Conservation (phyloP, 1,140 invertebrate species). For the Procambarus clarkii region DNA sequence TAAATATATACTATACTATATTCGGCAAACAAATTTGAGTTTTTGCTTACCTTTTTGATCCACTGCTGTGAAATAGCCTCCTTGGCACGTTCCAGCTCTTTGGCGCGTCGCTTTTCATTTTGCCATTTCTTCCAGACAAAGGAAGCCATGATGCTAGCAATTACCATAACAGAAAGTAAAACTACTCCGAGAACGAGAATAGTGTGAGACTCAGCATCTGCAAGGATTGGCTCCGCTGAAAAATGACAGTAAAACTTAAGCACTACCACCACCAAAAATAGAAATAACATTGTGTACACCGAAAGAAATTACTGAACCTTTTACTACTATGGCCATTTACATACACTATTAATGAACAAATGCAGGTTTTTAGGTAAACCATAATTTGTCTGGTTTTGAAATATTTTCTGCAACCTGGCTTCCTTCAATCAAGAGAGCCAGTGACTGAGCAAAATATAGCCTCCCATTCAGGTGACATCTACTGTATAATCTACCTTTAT, state of each 20-base stretch:
- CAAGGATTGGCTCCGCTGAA: constrained; percentile 40
- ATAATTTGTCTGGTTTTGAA: no score
- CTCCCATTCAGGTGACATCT: no score
- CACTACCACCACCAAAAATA: background rate
- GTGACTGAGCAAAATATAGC: no score
- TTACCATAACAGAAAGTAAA: constrained; percentile 41
- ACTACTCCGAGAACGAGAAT: constrained; percentile 56
- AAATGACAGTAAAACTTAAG: background rate
- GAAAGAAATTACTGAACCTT: no score
- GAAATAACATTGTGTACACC: no score
- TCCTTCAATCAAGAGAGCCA: no score
- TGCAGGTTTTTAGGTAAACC: no score
- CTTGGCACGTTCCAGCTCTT: constrained; percentile 63
- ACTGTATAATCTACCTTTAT: no score
- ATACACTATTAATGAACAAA: no score
- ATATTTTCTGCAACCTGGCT: no score
- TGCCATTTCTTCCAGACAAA: constrained; percentile 65
- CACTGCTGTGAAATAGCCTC: constrained; percentile 65
- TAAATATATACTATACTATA: background rate
- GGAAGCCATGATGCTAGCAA: constrained; percentile 28
- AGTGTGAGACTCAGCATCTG: constrained; percentile 30
- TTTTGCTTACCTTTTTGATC: constrained; percentile 64
- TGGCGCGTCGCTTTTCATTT: constrained; percentile 64
- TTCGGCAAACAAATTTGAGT: background rate
- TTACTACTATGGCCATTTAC: no score